Percentiles rank a stretch among this genome's conserved stretches.
phyloP scores from a whole-genome alignment of 2,797 vertebrate species.

The Poecilia picta region DNA sequence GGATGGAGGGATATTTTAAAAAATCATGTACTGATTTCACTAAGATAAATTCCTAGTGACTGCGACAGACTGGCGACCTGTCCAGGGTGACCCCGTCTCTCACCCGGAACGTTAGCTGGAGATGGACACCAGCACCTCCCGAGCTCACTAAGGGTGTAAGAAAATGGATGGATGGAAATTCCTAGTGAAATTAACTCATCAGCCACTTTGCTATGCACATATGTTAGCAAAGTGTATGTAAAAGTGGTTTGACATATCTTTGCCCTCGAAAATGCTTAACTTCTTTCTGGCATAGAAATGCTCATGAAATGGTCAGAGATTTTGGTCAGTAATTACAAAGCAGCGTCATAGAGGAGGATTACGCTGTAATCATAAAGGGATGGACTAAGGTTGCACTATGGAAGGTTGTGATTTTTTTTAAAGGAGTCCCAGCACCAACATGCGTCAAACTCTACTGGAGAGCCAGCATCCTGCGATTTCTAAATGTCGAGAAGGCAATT shows the following conservation, averaged over 20 bases:
- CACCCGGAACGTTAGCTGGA: no score
- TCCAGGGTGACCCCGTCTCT: no score
- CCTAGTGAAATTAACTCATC: neutral
- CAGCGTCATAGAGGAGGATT: neutral
- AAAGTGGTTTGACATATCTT: neutral
- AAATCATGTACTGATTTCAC: neutral
- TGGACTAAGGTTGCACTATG: neutral
- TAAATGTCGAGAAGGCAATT: neutral
- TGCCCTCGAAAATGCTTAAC: neutral
- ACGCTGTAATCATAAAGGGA: neutral
- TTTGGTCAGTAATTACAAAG: neutral
- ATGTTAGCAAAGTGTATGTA: neutral
- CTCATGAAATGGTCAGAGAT: neutral
- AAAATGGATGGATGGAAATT: neutral
- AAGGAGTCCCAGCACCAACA: neutral
- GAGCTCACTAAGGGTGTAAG: no score
- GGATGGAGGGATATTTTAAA: no score
- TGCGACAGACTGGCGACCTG: no score
- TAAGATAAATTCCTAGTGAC: neutral
- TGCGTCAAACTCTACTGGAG: neutral
- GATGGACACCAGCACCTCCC: no score
- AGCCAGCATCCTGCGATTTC: neutral
- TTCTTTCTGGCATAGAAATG: neutral
- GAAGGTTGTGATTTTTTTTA: neutral
- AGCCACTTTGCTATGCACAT: neutral